Percentiles rank a stretch among this genome's conserved stretches.
Conservation (phyloP, 2,113 vertebrate species). For the Xiphophorus couchianus region DNA sequence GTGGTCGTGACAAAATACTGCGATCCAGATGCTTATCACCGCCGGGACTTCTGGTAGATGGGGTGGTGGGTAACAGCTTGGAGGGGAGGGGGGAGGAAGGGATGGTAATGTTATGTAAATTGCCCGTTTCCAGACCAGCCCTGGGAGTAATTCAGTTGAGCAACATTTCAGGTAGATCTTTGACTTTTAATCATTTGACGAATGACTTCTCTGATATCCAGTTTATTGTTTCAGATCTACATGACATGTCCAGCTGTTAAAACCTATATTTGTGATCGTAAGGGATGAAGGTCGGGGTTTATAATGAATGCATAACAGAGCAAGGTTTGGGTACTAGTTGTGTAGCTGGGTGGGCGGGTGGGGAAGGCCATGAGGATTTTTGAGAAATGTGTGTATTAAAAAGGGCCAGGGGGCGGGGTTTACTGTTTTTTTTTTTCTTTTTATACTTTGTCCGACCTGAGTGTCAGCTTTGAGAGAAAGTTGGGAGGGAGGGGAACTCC, state of each 20-base stretch:
- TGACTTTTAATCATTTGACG: slow-evolving; percentile 31
- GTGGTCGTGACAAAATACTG: slow-evolving; percentile 96
- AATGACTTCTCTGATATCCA: slow-evolving; percentile 30
- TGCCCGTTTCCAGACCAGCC: slow-evolving; percentile 54
- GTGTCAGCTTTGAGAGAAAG: slow-evolving; percentile 52
- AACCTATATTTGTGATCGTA: slow-evolving; percentile 20
- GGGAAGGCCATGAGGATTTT: slow-evolving; percentile 45
- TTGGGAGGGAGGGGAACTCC: slow-evolving; percentile 49
- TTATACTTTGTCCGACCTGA: slow-evolving; percentile 73
- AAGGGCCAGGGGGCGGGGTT: slow-evolving; percentile 44
- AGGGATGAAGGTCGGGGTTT: slow-evolving; percentile 20
- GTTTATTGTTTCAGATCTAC: slow-evolving; percentile 44
- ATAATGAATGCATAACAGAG: slow-evolving; percentile 29
- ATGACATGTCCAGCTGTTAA: slow-evolving; percentile 39
- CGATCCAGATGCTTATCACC: slow-evolving; percentile 93
- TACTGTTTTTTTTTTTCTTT: slow-evolving; percentile 64
- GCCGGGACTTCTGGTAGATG: slow-evolving; percentile 92
- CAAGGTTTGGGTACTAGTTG: slow-evolving; percentile 24
- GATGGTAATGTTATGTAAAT: slow-evolving; percentile 13
- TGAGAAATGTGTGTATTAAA: slow-evolving; percentile 70
- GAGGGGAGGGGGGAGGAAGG: background rate
- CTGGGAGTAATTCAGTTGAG: slow-evolving; percentile 30
- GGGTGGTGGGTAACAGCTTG: slow-evolving; percentile 2
- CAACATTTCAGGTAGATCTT: slow-evolving; percentile 55
- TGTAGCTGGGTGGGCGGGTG: slow-evolving; percentile 23